Evolutionary conservation across 1,140 invertebrate genomes (phyloP), one percentile per base, ranked within the genome.

Genomic region (Papilio polyxenes): DNA sequence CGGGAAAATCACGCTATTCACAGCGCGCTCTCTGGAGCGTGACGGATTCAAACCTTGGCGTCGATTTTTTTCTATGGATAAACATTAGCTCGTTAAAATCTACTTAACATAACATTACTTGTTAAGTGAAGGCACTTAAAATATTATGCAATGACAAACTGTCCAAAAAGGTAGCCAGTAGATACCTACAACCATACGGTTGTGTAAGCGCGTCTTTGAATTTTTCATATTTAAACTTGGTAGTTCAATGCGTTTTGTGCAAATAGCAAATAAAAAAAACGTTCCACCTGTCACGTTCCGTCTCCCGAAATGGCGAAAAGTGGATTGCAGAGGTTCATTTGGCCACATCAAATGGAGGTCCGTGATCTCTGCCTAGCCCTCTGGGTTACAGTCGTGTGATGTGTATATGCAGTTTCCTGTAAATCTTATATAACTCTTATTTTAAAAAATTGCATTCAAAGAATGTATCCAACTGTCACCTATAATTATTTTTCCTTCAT

Each of bases 41-140:
- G 59, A 80, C 78, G 78, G 49, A 80, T 65, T 65, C 78, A 37
- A 56, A 80, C 62, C 62, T 80, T n/a, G 77, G 20, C 48, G 13
- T 48, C 20, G 20, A 15, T 23, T 49, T 65, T 49, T 48, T n/a
- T 80, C 23, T 80, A 80, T 65, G 69, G 78, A 80, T 69, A 80
- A 80, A 80, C 78, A 49, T 65, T 44, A 23, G 78, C 78, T 80
- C 78, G 78, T 80, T 80, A 80, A 80, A 65, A 62, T 37, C 78
- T 80, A 80, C 78, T 80, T 80, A 80, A 80, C 78, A 80, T 80
- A 80, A 80, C 59, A 80, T 80, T 69, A 69, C 37, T n/a, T 49
- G n/a, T 48, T 49, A 80, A 80, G 56, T 65, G 75, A 48, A 17
- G 11, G 69, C 20, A 69, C 40, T 80, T 23, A 48, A 65, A 62